phyloP scores from a whole-genome alignment of 23 tunicate species.

The Diplosoma virens region DNA sequence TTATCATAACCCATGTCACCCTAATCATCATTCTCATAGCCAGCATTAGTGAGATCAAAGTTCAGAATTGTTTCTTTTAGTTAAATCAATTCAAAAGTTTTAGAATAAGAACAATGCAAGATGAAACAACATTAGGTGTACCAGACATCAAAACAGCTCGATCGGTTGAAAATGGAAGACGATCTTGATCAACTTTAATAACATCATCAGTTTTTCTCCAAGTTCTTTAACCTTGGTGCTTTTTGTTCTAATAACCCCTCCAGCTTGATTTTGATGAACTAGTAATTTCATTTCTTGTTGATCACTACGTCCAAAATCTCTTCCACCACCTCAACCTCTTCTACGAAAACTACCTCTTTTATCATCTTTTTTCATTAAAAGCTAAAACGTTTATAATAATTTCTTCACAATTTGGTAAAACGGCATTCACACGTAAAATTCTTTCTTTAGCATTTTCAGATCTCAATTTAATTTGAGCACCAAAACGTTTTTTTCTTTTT shows the following conservation, averaged over 20 bases:
- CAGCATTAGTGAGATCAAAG: no score
- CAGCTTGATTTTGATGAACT: slow-evolving; percentile 80
- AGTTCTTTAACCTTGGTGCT: no score
- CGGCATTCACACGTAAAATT: slow-evolving; percentile 56
- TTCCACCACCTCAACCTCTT: no score
- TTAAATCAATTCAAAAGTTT: slow-evolving; percentile 60
- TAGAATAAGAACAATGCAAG: no score
- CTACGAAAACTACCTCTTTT: slow-evolving; percentile 3
- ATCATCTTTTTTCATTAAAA: slow-evolving; percentile 12
- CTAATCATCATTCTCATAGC: slow-evolving; percentile 15
- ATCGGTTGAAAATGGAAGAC: no score
- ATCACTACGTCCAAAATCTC: no score
- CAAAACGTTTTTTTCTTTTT: no score
- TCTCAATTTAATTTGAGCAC: no score
- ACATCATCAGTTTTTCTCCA: no score
- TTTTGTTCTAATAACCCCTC: no score
- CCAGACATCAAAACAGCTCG: slow-evolving; percentile 65
- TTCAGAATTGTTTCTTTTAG: slow-evolving; percentile 66
- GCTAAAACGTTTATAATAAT: slow-evolving; percentile 51
- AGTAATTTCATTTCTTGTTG: slow-evolving; percentile 52
- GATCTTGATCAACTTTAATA: no score
- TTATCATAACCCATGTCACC: slow-evolving; percentile 30
- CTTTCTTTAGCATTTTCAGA: slow-evolving; percentile 61
- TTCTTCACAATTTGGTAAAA: slow-evolving; percentile 69
- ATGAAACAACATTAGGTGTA: slow-evolving; percentile 55